A percentile compares a stretch with the other conserved stretches of the same genome.
Evolutionary conservation across 2,797 vertebrate species (phyloP).

Genomic region (Buphagus erythrorhynchus): DNA sequence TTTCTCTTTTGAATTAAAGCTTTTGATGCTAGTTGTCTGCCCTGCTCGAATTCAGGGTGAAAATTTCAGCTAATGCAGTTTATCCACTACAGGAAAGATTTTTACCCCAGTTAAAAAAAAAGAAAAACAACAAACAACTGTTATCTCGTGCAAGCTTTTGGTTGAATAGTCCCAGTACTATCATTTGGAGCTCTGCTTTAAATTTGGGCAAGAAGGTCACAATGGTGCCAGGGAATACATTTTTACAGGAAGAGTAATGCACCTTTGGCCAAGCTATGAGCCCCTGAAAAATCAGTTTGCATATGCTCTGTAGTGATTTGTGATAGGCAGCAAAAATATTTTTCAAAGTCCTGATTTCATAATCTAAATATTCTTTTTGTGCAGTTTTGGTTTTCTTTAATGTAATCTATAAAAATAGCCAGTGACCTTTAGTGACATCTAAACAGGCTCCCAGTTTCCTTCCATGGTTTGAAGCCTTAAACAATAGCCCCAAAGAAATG

Average conservation of each 20-base stretch:
- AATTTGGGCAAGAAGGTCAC: not conserved
- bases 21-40: not conserved
- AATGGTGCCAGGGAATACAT: not conserved
- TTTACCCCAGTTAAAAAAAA: not conserved
- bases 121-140: not conserved
- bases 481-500: conserved; percentile 50
- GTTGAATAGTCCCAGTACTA: not conserved
- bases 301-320: not conserved
- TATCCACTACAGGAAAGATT: not conserved
- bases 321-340: not conserved
- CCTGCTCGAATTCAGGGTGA: not conserved
- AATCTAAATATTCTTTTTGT: not conserved
- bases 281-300: not conserved
- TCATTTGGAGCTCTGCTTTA: not conserved
- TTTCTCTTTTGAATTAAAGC: not conserved
- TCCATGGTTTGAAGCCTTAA: conserved; percentile 52
- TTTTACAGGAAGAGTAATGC: not conserved
- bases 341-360: not conserved
- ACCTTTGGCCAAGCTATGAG: not conserved
- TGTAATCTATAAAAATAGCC: conserved; percentile 40
- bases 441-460: conserved; percentile 5
- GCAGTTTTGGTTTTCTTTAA: conserved; percentile 9
- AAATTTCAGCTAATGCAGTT: not conserved
- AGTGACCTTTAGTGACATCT: conserved; percentile 34
- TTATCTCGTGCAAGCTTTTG: not conserved